Evolutionary conservation across 2,113 vertebrate genomes (phyloP).

Genomic region (Octodon degus): DNA sequence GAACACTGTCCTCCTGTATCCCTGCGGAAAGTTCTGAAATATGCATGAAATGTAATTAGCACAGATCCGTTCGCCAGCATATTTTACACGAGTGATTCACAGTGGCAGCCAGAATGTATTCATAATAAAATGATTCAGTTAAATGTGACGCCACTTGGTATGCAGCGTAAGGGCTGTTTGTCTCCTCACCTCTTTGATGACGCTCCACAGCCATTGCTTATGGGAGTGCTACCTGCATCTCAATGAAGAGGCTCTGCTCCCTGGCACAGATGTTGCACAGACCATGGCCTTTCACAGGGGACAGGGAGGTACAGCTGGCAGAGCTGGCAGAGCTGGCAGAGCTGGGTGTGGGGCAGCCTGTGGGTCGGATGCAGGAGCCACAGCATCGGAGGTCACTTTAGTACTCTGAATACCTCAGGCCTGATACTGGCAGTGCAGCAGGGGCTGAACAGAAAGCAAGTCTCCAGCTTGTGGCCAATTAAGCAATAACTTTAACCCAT

Average conservation of each 20-base stretch:
- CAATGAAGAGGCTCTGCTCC: conserved; percentile 68
- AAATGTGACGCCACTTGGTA: conserved; percentile 84
- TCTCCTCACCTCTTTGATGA: conserved; percentile 83
- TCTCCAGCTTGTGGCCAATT: conserved; percentile 43
- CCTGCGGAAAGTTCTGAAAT: conserved; percentile 75
- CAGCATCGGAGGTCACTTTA: background rate
- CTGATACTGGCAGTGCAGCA: background rate
- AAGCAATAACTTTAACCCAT: conserved; percentile 8
- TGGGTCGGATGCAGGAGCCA: accelerated
- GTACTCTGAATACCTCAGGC: background rate
- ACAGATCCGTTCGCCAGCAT: conserved; percentile 70
- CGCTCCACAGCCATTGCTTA: conserved; percentile 77
- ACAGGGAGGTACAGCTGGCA: background rate
- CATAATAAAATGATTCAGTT: conserved; percentile 83
- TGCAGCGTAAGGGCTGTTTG: conserved; percentile 82
- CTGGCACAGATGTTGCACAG: conserved; percentile 8
- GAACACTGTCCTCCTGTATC: conserved; percentile 20
- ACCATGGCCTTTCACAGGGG: conserved; percentile 19
- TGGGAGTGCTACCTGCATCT: conserved; percentile 80
- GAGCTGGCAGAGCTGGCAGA: too few species aligned
- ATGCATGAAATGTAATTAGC: conserved; percentile 80
- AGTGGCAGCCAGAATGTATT: conserved; percentile 74
- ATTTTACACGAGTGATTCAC: conserved; percentile 77
- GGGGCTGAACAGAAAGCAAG: background rate
- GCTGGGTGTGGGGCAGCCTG: too few species aligned